Evolutionary conservation across 2,888 invertebrate genomes (phyloP), one percentile per base, ranked within the genome.

Genomic region (Drosophila borealis): DNA sequence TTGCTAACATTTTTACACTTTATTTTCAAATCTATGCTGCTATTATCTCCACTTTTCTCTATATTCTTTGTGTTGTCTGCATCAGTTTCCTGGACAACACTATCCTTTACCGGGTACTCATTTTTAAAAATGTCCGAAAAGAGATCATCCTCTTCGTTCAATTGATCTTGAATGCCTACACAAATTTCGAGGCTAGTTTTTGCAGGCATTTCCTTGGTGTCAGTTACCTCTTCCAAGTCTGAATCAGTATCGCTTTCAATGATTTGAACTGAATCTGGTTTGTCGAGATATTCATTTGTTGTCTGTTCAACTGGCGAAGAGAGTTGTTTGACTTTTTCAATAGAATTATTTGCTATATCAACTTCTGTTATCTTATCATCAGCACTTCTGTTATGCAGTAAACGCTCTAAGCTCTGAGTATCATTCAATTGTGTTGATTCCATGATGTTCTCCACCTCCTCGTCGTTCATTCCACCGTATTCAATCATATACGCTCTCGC

Each of bases 401-500:
- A 39, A 0, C 33, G 29, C n/a, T 82, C 80, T 11, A 86, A 17
- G 6, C 46, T 53, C 10, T 79, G 74, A 1, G 87, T 87, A 62
- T 86, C 75, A 64, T 84, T 82, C 0, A 79, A 48, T 66, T 91
- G 90, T 4, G 90, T 89, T 29, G 80, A 51, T 36, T 91, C 88
- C 72, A 95, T 92, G 61, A 95, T 93, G 80, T 94, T 93, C 36
- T 93, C 92, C 69, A 97, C 95, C 88, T 96, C 95, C 71, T 94
- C 94, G 74, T 95, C 94, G 50, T 96, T 95, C 81, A 96, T 94
- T 69, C 95, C 96, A 81, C 95, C 96, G 81, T 96, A 95, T 91
- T 96, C 96, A 89, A 95, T 93, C 93, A 96, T 96, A 75, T 96
- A 96, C 39, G 94, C 93, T 88, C 95, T 94, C 3, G 96, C 96